phyloP scores from a whole-genome alignment of 1,140 invertebrate genomes.

The Heliconius hewitsoni region DNA sequence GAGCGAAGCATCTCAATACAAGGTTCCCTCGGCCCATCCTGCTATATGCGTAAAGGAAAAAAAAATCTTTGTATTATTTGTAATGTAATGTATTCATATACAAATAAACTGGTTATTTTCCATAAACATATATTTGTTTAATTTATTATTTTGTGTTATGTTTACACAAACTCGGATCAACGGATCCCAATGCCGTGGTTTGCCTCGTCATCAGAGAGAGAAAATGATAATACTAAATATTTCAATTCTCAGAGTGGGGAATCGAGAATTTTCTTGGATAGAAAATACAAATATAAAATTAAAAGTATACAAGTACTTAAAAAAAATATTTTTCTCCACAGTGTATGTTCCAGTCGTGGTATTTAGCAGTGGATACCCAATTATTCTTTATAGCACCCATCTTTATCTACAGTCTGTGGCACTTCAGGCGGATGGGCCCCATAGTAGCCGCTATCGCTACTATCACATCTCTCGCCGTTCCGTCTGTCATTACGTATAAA shows the following conservation, averaged over 20 bases:
- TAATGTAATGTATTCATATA: too few species aligned
- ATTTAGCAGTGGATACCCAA: constrained; percentile 93
- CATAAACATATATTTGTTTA: too few species aligned
- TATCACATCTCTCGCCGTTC: constrained; percentile 82
- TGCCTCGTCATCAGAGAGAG: too few species aligned
- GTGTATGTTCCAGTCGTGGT: constrained; percentile 96
- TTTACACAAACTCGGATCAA: neutral
- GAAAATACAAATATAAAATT: neutral
- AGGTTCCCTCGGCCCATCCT: too few species aligned
- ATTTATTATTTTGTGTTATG: neutral
- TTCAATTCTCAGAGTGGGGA: too few species aligned
- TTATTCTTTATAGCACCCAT: constrained; percentile 90
- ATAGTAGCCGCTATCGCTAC: constrained; percentile 80
- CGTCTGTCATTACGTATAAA: constrained; percentile 83
- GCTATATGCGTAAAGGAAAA: too few species aligned
- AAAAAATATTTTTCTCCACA: constrained; percentile 61
- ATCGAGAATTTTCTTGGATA: too few species aligned
- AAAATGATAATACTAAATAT: too few species aligned
- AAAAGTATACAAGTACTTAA: neutral
- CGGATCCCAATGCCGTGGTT: too few species aligned
- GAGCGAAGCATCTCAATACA: too few species aligned
- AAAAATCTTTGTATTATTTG: too few species aligned
- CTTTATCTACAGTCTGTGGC: constrained; percentile 87
- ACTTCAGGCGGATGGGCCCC: constrained; percentile 84
- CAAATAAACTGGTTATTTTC: too few species aligned